Percentiles rank a stretch among this genome's conserved stretches.
Conservation (phyloP, 1,140 invertebrate genomes). For the Triops longicaudatus region DNA sequence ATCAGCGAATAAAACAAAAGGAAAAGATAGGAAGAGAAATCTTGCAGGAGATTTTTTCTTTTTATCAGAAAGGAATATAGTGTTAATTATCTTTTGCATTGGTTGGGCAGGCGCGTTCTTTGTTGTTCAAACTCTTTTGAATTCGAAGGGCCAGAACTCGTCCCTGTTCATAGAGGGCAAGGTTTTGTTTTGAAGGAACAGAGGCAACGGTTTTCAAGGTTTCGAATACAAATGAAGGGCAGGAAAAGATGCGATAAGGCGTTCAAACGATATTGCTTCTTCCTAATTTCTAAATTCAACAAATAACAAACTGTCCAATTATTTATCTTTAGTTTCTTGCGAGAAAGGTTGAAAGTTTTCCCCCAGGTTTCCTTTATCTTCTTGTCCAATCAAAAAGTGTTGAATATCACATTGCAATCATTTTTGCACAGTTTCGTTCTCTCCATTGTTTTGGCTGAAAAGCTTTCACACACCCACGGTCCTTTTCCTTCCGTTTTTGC, state of each 20-base stretch:
- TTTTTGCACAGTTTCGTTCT: not conserved
- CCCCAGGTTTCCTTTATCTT: not conserved
- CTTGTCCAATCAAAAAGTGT: not conserved
- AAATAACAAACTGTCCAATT: slow-evolving; percentile 3
- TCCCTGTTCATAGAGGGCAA: too few relatives aligned
- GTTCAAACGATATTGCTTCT: slow-evolving; percentile 15
- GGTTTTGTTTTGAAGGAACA: not conserved
- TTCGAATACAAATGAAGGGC: not conserved
- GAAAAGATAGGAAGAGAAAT: too few relatives aligned
- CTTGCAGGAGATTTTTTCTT: too few relatives aligned
- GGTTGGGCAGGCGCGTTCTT: not conserved
- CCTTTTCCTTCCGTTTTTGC: slow-evolving; percentile 2
- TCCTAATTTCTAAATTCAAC: not conserved
- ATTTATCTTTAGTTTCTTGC: not conserved
- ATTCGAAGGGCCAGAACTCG: too few relatives aligned
- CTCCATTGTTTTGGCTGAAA: too few relatives aligned
- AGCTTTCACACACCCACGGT: not conserved
- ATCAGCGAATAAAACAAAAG: not conserved
- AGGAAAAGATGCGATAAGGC: slow-evolving; percentile 1
- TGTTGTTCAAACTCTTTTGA: not conserved
- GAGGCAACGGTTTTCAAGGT: not conserved
- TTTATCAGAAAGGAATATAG: not conserved
- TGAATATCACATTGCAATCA: slow-evolving; percentile 7
- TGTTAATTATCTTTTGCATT: not conserved
- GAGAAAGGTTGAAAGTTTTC: not conserved